Percentiles rank a stretch among this genome's conserved stretches.
Conservation (phyloP, 2,113 vertebrate species). For the Platysternon megacephalum region DNA sequence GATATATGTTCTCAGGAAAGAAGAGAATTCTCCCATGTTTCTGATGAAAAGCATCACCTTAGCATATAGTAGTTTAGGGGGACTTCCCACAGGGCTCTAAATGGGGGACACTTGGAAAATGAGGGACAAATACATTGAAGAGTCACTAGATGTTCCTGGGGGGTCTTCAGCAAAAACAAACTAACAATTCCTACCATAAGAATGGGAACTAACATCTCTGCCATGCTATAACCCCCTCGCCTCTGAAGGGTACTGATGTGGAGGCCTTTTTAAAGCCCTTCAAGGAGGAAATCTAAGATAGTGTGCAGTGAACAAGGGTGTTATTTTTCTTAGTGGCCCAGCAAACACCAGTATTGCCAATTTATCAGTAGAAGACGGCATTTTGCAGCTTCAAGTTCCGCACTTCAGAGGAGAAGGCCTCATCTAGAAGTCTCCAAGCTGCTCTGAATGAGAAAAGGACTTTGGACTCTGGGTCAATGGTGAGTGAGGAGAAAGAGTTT, state of each 20-base stretch:
- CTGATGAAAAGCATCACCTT: not conserved
- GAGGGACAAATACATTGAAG: not conserved
- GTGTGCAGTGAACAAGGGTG: not conserved
- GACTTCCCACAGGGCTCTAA: not conserved
- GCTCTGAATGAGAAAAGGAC: not conserved
- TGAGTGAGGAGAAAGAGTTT: not conserved
- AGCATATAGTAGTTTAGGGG: not conserved
- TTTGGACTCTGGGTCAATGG: not conserved
- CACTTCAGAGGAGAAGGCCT: not conserved
- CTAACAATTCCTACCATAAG: not conserved
- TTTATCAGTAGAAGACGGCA: not conserved
- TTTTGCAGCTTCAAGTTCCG: not conserved
- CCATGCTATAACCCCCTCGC: not conserved
- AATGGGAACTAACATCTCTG: not conserved
- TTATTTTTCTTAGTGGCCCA: not conserved
- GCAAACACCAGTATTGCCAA: not conserved
- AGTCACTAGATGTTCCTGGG: rapidly evolving
- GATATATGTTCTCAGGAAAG: conserved; percentile 1
- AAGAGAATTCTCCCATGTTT: not conserved
- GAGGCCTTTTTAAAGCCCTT: not conserved
- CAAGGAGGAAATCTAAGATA: not conserved
- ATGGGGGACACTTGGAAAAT: not conserved
- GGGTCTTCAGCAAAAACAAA: not conserved
- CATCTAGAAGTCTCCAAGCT: not conserved
- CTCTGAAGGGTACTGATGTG: not conserved